These are phyloP conservation scores for Odontomachus brunneus DNA, from an alignment of 1,140 invertebrate genomes.

Conservation along the genomic window DNA sequence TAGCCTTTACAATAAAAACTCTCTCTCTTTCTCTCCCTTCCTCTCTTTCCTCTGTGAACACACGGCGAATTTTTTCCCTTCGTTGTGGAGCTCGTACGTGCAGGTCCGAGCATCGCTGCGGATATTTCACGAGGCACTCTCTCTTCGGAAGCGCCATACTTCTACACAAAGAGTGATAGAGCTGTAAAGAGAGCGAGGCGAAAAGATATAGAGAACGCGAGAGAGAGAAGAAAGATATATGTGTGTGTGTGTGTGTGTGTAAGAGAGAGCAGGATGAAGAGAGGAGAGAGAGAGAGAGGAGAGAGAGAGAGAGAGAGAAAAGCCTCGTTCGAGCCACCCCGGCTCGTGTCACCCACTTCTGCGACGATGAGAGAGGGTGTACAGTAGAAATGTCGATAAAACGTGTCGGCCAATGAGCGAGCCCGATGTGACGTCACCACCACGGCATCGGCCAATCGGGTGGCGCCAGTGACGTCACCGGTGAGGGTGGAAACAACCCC, in stretches of 20 bases:
- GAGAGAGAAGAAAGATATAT: not conserved
- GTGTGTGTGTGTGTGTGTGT: too few species aligned
- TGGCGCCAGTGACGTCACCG: constrained; percentile 79
- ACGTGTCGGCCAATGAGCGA: constrained; percentile 83
- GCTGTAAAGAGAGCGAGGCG: constrained; percentile 12
- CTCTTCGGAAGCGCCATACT: constrained; percentile 78
- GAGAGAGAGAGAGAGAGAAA: constrained; percentile 33
- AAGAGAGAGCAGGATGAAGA: constrained; percentile 9
- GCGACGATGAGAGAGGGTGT: constrained; percentile 61
- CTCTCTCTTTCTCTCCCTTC: not conserved
- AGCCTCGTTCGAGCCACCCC: constrained; percentile 54
- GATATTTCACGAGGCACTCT: constrained; percentile 70
- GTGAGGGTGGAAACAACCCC: constrained; percentile 70
- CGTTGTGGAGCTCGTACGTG: constrained; percentile 13
- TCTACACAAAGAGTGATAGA: constrained; percentile 63
- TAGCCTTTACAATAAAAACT: constrained; percentile 5
- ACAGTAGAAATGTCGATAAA: constrained; percentile 84
- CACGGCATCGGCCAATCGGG: constrained; percentile 81
- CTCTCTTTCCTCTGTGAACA: not conserved
- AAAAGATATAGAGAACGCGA: constrained; percentile 20
- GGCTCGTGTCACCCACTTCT: constrained; percentile 56
- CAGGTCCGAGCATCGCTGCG: constrained; percentile 44
- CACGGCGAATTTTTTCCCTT: constrained; percentile 6
- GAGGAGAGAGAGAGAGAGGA: not conserved
- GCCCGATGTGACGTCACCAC: constrained; percentile 81